Conservation (phyloP, 2,888 invertebrate genomes). For the Bombylius major region DNA sequence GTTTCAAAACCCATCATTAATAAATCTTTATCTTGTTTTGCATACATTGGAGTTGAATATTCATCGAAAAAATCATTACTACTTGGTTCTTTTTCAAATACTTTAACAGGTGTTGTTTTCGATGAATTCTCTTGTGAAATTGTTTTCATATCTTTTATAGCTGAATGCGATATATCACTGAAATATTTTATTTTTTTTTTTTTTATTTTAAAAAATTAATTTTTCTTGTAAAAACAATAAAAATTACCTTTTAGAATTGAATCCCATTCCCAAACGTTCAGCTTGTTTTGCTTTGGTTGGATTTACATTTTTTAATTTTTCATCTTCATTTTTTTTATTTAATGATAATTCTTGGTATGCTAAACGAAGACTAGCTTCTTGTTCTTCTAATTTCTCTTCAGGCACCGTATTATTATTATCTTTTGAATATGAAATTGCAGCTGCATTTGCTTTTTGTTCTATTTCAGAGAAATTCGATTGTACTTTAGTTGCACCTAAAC, state of each 20-base stretch:
- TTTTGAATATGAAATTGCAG: no score
- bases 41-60: constrained; percentile 27
- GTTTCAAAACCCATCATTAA: constrained; percentile 33
- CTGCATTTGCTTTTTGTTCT: constrained; percentile 67
- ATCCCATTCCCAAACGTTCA: constrained; percentile 91
- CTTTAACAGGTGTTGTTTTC: constrained; percentile 33
- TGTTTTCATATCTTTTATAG: constrained; percentile 76
- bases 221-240: neutral
- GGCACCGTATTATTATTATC: neutral
- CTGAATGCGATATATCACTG: constrained; percentile 71
- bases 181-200: no score
- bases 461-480: constrained; percentile 90
- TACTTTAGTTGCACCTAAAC: constrained; percentile 88
- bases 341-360: constrained; percentile 68
- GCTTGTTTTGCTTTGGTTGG: constrained; percentile 76
- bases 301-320: constrained; percentile 57
- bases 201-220: no score
- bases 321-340: constrained; percentile 57
- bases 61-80: constrained; percentile 25
- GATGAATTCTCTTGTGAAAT: constrained; percentile 71
- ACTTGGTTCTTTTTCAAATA: constrained; percentile 33
- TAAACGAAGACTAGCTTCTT: constrained; percentile 54
- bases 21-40: constrained; percentile 29
- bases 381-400: constrained; percentile 40
- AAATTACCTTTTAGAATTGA: constrained; percentile 31